Evolutionary conservation across 2,797 vertebrate species (phyloP), one percentile per base, ranked within the genome.

Genomic region (Australoheros facetus): DNA sequence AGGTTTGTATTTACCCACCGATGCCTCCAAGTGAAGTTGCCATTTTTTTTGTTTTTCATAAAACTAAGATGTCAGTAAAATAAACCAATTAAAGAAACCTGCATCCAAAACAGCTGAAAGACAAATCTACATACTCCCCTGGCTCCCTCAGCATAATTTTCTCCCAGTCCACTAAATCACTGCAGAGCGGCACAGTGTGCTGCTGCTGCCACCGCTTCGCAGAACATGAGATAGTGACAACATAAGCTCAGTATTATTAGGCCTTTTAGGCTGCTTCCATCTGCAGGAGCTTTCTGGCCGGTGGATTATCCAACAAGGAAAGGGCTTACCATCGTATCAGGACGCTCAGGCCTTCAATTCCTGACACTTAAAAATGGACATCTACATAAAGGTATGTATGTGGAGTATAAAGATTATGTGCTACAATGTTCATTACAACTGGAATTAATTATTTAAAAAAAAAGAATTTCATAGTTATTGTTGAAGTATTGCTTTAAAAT

Each of bases 271-370:
- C 93, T 74, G 94, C 93, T 92, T 95, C 94, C 93, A 94, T 95
- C 94, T 93, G 93, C 93, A 95, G 90, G 89, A 95, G 94, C 92
- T 94, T 94, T 95, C 92, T 93, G 91, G 90, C 81, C 80, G 84
- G 75, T 94, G 95, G 95, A 95, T 96, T 95, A 96, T 95, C 92
- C 87, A 81, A 95, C 94, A 94, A 95, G 93, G 92, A 93, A 94
- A 92, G 88, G 89, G 94, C 90, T 96, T 95, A 95, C 88, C 81
- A 91, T 94, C 85, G 89, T 91, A 94, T 95, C 94, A 91, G 89
- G 51, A 85, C 87, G 89, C 92, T 91, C 88, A 78, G 85, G 83
- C 91, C 91, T 81, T 88, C 84, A 88, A 79, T 88, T 87, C 84
- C 84, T 85, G 88, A 91, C 89, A 93, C 89, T 89, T 93, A 89